phyloP scores from a whole-genome alignment of 2,797 vertebrate genomes.

The Chaetophractus vellerosus region DNA sequence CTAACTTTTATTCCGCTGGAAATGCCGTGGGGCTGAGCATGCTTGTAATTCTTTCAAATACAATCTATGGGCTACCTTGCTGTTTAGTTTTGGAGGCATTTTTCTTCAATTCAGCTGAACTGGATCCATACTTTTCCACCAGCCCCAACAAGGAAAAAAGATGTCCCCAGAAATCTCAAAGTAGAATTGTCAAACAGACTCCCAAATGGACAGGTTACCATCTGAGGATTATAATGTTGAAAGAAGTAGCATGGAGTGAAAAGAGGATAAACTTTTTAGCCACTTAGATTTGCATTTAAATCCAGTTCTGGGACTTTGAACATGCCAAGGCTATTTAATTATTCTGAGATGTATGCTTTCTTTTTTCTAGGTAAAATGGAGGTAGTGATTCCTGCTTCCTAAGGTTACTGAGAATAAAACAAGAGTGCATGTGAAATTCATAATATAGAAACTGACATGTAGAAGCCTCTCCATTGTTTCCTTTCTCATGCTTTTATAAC shows the following conservation, averaged over 20 bases:
- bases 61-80: not conserved
- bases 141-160: not conserved
- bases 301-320: not conserved
- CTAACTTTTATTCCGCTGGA: not conserved
- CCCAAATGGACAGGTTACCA: not conserved
- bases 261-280: not conserved
- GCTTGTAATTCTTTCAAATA: not conserved
- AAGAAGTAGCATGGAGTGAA: not conserved
- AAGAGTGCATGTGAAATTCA: not conserved
- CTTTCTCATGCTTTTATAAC: not conserved
- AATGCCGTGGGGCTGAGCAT: fast-evolving
- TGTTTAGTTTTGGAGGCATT: not conserved
- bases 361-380: not conserved
- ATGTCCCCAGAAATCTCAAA: not conserved
- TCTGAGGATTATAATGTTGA: not conserved
- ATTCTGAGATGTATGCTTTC: not conserved
- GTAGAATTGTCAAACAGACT: not conserved
- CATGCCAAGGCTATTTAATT: not conserved
- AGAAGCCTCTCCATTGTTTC: not conserved
- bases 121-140: not conserved
- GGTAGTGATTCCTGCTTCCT: not conserved
- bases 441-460: not conserved
- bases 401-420: not conserved
- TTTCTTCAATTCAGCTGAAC: not conserved
- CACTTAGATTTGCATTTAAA: not conserved